Evolutionary conservation across 2,888 invertebrate species (phyloP).

Genomic region (Dryococelus australis): DNA sequence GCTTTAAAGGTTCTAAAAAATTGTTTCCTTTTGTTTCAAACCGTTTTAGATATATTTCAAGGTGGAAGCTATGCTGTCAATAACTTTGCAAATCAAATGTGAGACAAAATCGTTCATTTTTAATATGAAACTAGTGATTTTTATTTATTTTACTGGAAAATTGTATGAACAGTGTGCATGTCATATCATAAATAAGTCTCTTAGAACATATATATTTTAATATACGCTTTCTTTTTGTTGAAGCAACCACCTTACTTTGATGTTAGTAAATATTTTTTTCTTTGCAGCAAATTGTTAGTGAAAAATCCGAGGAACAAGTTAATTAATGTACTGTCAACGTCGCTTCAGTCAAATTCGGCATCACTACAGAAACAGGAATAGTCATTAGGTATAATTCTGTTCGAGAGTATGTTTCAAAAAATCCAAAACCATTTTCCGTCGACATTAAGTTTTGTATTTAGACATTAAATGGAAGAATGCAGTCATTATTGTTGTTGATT

Average conservation of each 20-base stretch:
- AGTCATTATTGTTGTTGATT: too few species aligned
- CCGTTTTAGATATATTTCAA: not conserved
- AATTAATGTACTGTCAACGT: not conserved
- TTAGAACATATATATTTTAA: not conserved
- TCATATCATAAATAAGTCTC: slow-evolving; percentile 1
- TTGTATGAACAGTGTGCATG: not conserved
- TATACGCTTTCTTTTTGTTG: not conserved
- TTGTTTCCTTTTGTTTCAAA: not conserved
- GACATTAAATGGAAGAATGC: too few species aligned
- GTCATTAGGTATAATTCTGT: too few species aligned
- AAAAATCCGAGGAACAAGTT: not conserved
- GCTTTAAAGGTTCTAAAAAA: not conserved
- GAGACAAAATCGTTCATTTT: not conserved
- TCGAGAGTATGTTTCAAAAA: too few species aligned
- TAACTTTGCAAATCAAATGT: not conserved
- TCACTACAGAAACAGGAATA: not conserved
- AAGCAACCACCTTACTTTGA: not conserved
- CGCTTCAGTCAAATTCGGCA: not conserved
- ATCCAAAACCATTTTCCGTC: too few species aligned
- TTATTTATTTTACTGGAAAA: not conserved
- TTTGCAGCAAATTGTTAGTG: not conserved
- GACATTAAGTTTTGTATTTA: too few species aligned
- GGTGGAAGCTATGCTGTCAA: not conserved
- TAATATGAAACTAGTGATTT: not conserved
- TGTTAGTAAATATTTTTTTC: not conserved